Conservation (phyloP, 2,113 vertebrate species). For the Alaudala cheleensis region DNA sequence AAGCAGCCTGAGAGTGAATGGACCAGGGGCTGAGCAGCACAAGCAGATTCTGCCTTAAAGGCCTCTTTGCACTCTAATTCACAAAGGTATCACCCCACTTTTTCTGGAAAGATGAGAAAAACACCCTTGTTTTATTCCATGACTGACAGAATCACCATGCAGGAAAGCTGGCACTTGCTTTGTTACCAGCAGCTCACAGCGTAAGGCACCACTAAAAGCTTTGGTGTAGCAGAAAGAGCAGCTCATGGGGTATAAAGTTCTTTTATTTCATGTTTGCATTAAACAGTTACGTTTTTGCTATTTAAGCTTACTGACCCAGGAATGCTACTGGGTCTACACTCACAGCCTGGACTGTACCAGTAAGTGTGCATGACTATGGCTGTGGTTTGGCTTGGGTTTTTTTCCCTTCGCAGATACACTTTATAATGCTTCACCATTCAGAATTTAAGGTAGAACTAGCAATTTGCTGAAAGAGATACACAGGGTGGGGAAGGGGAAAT, state of each 20-base stretch:
- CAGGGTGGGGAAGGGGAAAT: not conserved
- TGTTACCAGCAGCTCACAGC: not conserved
- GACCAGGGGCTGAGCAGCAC: not conserved
- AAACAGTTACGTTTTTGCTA: not conserved
- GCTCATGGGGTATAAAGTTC: not conserved
- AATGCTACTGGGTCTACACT: not conserved
- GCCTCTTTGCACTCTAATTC: not conserved
- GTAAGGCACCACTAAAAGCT: fast-evolving
- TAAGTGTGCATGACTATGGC: not conserved
- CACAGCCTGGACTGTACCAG: not conserved
- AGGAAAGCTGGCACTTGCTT: not conserved
- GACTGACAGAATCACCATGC: not conserved
- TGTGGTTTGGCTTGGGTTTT: not conserved
- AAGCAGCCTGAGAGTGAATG: fast-evolving
- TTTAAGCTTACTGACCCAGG: not conserved
- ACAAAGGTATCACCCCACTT: not conserved
- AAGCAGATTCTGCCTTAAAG: not conserved
- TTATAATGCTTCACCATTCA: not conserved
- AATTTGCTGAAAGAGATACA: not conserved
- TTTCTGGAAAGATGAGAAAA: not conserved
- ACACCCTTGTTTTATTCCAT: not conserved
- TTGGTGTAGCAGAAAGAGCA: not conserved
- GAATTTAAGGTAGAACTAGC: not conserved
- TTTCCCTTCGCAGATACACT: not conserved
- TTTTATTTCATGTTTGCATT: not conserved